Evolutionary conservation across 2,888 invertebrate species (phyloP).

Genomic region (Tortrix viridana): DNA sequence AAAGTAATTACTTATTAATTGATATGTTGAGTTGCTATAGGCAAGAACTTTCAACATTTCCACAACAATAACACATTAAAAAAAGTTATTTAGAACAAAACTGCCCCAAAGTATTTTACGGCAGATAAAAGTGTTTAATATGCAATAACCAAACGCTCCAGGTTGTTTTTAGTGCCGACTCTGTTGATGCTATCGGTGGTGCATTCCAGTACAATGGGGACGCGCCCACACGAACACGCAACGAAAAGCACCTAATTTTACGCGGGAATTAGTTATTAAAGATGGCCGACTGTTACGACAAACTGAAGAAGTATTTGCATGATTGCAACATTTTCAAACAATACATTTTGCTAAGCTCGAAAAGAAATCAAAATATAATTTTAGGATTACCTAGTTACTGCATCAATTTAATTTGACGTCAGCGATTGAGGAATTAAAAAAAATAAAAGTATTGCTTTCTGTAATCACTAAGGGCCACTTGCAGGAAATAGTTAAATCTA

Average conservation of each 20-base stretch:
- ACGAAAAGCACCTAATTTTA: constrained; percentile 27
- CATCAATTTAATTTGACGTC: no score
- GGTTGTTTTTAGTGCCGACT: constrained; percentile 25
- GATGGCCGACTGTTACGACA: constrained; percentile 13
- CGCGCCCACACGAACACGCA: constrained; percentile 25
- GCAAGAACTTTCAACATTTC: not conserved
- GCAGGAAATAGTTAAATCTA: no score
- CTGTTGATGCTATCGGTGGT: constrained; percentile 14
- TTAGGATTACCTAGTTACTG: no score
- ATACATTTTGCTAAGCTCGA: no score
- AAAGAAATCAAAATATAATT: no score
- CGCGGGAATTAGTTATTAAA: constrained; percentile 19
- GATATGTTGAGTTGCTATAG: no score
- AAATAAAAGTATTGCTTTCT: no score
- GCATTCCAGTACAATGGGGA: constrained; percentile 32
- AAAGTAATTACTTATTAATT: no score
- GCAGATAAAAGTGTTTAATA: constrained; percentile 16
- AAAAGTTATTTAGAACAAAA: not conserved
- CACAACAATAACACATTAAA: not conserved
- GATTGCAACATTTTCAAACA: no score
- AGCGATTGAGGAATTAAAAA: no score
- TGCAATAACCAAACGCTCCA: constrained; percentile 30
- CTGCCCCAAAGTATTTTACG: constrained; percentile 12
- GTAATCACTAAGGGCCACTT: no score
- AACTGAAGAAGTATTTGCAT: not conserved